A percentile compares a stretch with the other conserved stretches of the same genome.
Evolutionary conservation across 2,888 invertebrate species (phyloP).

Genomic region (Parnassius orleans): DNA sequence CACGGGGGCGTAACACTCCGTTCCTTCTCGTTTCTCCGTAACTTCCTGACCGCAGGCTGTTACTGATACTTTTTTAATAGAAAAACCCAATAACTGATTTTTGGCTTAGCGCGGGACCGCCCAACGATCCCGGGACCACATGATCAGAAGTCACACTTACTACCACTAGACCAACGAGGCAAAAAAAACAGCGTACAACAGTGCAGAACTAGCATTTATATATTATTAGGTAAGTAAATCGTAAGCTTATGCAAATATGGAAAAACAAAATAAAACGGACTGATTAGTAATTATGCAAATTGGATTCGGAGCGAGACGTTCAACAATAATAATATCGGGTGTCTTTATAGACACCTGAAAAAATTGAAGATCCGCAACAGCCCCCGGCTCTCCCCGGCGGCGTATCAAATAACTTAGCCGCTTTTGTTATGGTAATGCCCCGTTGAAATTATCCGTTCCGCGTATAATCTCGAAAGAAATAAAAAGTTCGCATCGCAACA

Average conservation of each 20-base stretch:
- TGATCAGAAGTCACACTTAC: too few species aligned
- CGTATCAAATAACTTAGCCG: constrained; percentile 71
- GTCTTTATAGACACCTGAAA: constrained; percentile 56
- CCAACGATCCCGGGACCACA: too few species aligned
- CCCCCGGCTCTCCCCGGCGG: constrained; percentile 37
- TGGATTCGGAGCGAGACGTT: constrained; percentile 33
- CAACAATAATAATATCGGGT: constrained; percentile 47
- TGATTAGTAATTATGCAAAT: constrained; percentile 49
- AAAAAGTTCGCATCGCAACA: constrained; percentile 43
- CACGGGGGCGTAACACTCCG: too few species aligned
- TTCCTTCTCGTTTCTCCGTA: too few species aligned
- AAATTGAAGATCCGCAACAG: constrained; percentile 50
- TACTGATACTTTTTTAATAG: too few species aligned
- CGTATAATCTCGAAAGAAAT: constrained; percentile 58
- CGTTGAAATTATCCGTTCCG: constrained; percentile 61
- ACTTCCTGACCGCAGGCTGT: too few species aligned
- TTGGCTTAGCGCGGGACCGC: too few species aligned
- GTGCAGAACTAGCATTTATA: too few species aligned
- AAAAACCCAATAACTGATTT: too few species aligned
- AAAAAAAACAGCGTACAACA: too few species aligned
- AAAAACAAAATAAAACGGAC: not conserved
- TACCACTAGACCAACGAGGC: too few species aligned
- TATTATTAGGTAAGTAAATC: too few species aligned
- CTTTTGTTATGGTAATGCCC: constrained; percentile 74
- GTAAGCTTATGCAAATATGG: not conserved